Percentiles rank a stretch among this genome's conserved stretches.
phyloP scores from a whole-genome alignment of 2,113 vertebrate genomes.

The Colossoma macropomum region DNA sequence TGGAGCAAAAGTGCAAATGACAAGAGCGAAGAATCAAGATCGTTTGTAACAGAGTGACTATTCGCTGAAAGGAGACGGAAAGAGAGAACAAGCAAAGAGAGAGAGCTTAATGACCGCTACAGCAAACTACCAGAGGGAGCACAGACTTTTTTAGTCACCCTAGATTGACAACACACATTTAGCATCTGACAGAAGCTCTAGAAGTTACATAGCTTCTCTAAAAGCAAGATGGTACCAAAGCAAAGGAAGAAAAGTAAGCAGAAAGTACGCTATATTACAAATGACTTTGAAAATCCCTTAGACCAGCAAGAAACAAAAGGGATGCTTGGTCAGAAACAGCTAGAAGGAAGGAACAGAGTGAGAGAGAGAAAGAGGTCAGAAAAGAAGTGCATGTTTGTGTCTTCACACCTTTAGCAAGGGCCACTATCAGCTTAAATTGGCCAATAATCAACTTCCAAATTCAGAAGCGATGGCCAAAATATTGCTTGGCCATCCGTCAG shows the following conservation, averaged over 20 bases:
- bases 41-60: not conserved
- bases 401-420: too few species aligned
- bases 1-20: not conserved
- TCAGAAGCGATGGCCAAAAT: too few species aligned
- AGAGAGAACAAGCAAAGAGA: slow-evolving; percentile 9
- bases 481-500: too few species aligned
- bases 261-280: not conserved
- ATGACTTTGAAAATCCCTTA: not conserved
- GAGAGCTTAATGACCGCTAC: slow-evolving; percentile 7
- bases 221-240: not conserved
- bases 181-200: not conserved
- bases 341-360: not conserved
- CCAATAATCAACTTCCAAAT: too few species aligned
- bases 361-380: not conserved
- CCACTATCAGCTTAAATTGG: too few species aligned
- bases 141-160: not conserved
- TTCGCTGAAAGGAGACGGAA: not conserved
- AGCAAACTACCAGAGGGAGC: slow-evolving; percentile 15
- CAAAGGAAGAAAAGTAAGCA: not conserved
- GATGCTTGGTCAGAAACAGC: not conserved
- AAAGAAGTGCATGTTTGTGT: too few species aligned
- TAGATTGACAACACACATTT: not conserved
- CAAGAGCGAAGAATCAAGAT: not conserved
- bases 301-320: too few species aligned
- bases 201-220: not conserved